Conservation (phyloP, 1,140 invertebrate species). For the Manduca sexta region DNA sequence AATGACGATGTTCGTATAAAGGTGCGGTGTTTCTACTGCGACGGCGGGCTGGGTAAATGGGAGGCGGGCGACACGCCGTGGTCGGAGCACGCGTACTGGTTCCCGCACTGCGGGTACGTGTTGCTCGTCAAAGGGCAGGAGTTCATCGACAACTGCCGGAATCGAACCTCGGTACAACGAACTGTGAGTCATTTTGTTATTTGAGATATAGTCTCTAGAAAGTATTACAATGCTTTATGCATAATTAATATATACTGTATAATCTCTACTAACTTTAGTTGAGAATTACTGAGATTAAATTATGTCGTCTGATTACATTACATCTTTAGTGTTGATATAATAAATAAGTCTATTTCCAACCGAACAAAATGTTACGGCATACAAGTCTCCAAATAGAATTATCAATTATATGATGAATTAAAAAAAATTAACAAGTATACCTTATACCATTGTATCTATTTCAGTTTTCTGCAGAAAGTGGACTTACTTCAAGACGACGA, state of each 20-base stretch:
- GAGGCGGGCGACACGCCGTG: slow-evolving; percentile 89
- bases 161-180: slow-evolving; percentile 16
- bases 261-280: too few species aligned
- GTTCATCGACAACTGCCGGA: slow-evolving; percentile 77
- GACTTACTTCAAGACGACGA: slow-evolving; percentile 37
- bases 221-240: too few species aligned
- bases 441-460: slow-evolving; percentile 20
- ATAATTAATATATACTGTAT: too few species aligned
- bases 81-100: slow-evolving; percentile 93
- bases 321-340: too few species aligned
- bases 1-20: too few species aligned
- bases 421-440: too few species aligned
- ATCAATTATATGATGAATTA: too few species aligned
- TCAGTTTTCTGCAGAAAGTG: slow-evolving; percentile 46
- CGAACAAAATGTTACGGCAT: too few species aligned
- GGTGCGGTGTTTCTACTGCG: slow-evolving; percentile 94
- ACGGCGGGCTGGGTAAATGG: slow-evolving; percentile 90
- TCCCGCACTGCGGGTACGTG: slow-evolving; percentile 87
- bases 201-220: background rate
- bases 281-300: too few species aligned
- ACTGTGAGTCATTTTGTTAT: slow-evolving; percentile 15
- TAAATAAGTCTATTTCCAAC: too few species aligned
- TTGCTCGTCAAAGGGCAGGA: slow-evolving; percentile 84
- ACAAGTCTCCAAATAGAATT: too few species aligned
- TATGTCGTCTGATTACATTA: too few species aligned